Evolutionary conservation across 2,888 invertebrate species (phyloP).

Genomic region (Stenotaenia linearis): DNA sequence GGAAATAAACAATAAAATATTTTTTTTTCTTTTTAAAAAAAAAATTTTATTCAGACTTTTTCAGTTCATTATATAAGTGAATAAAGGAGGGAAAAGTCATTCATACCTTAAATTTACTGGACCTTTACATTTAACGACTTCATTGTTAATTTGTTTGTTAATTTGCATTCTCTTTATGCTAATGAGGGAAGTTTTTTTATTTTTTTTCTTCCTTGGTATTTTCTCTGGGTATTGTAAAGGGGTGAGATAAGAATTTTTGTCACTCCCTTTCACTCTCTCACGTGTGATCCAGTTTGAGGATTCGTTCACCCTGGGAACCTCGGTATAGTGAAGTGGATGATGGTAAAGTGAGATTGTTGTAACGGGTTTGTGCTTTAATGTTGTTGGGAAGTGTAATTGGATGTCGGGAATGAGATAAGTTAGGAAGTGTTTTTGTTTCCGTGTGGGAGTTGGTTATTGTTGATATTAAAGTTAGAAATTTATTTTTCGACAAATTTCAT

Average conservation of each 20-base stretch:
- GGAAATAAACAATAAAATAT: background rate
- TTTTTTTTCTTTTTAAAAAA: background rate
- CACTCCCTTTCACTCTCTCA: background rate
- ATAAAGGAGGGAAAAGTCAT: background rate
- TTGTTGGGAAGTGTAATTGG: no score
- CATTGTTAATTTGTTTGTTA: background rate
- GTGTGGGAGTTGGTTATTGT: no score
- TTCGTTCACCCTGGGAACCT: background rate
- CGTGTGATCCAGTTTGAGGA: background rate
- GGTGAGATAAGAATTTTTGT: background rate
- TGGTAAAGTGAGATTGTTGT: no score
- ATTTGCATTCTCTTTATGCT: background rate
- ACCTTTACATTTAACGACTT: background rate
- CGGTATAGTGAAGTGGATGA: no score
- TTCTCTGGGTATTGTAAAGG: background rate
- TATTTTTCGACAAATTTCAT: no score
- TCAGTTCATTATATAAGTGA: background rate
- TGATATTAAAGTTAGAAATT: no score
- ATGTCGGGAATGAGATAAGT: no score
- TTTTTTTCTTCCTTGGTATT: background rate
- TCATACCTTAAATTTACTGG: background rate
- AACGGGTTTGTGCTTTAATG: no score
- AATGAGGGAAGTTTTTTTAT: background rate
- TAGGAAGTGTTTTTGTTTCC: no score
- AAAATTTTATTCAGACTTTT: background rate